Percentiles rank a stretch among this genome's conserved stretches.
Conservation (phyloP, 2,113 vertebrate species). For the Crotalus horridus region DNA sequence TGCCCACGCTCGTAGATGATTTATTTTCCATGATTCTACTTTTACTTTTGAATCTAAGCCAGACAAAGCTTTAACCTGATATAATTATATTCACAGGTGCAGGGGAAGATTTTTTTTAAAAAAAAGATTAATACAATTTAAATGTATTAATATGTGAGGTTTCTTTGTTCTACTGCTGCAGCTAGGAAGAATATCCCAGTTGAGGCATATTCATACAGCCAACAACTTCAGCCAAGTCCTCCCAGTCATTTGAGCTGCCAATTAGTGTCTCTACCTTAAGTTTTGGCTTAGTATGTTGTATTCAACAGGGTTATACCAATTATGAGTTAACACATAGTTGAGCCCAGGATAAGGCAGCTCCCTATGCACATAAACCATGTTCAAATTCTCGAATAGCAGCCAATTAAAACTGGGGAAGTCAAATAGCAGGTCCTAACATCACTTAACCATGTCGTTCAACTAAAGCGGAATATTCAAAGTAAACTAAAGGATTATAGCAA, state of each 20-base stretch:
- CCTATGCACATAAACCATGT: not conserved
- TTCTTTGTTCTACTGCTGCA: not conserved
- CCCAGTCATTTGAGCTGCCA: not conserved
- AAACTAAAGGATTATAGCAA: not conserved
- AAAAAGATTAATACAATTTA: not conserved
- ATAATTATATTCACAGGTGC: not conserved
- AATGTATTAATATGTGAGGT: not conserved
- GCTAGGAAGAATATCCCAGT: not conserved
- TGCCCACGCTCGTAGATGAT: slow-evolving; percentile 24
- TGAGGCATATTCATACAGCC: not conserved
- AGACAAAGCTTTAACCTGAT: not conserved
- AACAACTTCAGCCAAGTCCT: not conserved
- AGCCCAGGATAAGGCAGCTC: not conserved
- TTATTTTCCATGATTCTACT: slow-evolving; percentile 25
- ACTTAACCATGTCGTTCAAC: not conserved
- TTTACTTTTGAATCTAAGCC: slow-evolving; percentile 8
- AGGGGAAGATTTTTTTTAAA: not conserved
- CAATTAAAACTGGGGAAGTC: not conserved
- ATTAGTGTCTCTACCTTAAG: not conserved
- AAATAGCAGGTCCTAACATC: not conserved
- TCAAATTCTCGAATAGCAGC: not conserved
- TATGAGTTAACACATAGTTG: not conserved
- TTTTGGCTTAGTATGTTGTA: not conserved
- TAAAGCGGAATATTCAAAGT: not conserved
- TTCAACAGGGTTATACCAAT: not conserved